phyloP scores from a whole-genome alignment of 2,888 invertebrate genomes.

The Camponotus fellah region DNA sequence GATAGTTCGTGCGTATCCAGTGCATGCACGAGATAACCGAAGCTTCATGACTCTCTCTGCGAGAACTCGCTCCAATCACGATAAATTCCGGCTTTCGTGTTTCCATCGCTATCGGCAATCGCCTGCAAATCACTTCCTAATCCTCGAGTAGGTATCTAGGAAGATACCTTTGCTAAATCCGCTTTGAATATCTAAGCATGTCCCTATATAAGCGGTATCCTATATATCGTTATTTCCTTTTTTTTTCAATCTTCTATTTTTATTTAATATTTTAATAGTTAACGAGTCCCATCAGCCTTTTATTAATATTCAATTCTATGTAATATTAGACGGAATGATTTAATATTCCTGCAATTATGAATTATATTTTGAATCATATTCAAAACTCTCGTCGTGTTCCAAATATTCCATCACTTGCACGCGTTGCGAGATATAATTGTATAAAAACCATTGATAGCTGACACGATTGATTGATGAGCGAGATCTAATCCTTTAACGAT shows the following conservation, averaged over 20 bases:
- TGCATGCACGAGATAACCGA: constrained; percentile 76
- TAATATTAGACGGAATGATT: not conserved
- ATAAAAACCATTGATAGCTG: not conserved
- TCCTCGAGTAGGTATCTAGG: constrained; percentile 77
- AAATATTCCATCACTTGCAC: not conserved
- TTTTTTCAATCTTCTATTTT: not conserved
- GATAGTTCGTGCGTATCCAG: constrained; percentile 73
- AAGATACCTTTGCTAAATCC: constrained; percentile 73
- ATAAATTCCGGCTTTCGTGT: constrained; percentile 80
- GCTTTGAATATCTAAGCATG: constrained; percentile 69
- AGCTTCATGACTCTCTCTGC: constrained; percentile 74
- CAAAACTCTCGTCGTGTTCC: not conserved
- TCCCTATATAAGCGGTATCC: constrained; percentile 53
- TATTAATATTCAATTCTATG: not conserved
- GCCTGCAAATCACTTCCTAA: constrained; percentile 81
- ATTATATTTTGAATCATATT: not conserved
- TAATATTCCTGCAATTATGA: not conserved
- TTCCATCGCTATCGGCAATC: constrained; percentile 80
- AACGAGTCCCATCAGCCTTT: not conserved
- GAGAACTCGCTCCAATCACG: constrained; percentile 78
- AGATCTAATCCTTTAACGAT: not conserved
- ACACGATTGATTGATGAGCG: not conserved
- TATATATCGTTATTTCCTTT: constrained; percentile 64
- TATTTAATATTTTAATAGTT: not conserved
- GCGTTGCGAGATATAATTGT: not conserved